Base-by-base conservation (phyloP, 1,140 invertebrate genomes). In the Tribolium castaneum region DNA sequence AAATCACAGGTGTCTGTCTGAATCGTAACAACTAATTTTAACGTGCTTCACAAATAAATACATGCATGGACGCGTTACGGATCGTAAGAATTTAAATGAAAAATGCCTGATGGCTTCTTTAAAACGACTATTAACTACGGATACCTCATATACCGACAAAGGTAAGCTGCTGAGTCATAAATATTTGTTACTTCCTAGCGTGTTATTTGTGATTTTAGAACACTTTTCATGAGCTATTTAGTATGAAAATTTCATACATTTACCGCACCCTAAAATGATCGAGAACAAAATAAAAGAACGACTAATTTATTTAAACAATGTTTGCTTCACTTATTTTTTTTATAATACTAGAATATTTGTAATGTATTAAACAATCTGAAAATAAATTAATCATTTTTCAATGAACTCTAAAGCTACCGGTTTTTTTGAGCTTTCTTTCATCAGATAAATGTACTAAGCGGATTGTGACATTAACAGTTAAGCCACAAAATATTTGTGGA, bases 21-120 rank as follows among this genome's bases (percentile, higher is more conserved):
- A 45, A 45, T 45, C 3, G n/a, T 9, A 45, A 45, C 7, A 45
- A 0, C 39, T 45, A 45, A 45, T 45, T 45, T 45, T 9, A 45
- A 4, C 39, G 39, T 45, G 6, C 22, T 14, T 25, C 7, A 30
- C 19, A 22, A n/a, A 59, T 12, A 22, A 19, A 22, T 59, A n/a
- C 16, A 19, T 59, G 54, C 14, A 59, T 9, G 54, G n/a, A 30
- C 19, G 22, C 10, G 9, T 59, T 7, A 2, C 9, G 16, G 3
- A 25, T 59, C 5, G 22, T 22, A 59, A 19, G 10, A 22, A 19
- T 25, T 19, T 22, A 59, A 59, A 16, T 45, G 39, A 45, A 45
- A 45, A 59, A 59, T 39, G 39, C 54, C 10, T 59, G 54, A 59
- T 59, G 54, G 22, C 54, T 59, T 59, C 54, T 59, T 59, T 30